Conservation (phyloP, 1,140 invertebrate genomes). For the Calliopsis andreniformis region DNA sequence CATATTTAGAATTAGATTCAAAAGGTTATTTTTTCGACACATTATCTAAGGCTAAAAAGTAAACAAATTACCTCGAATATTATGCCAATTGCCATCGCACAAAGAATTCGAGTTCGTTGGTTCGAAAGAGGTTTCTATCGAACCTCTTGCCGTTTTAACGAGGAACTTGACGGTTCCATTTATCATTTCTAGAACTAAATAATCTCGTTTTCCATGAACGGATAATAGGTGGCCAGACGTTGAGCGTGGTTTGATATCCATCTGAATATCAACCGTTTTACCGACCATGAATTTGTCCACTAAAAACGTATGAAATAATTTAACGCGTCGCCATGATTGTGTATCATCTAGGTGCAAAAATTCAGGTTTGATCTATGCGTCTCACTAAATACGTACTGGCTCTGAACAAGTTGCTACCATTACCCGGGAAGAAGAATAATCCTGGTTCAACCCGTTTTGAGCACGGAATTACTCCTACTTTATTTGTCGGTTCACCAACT, state of each 20-base stretch:
- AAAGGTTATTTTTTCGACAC: too few relatives aligned
- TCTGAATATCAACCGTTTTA: conserved; percentile 88
- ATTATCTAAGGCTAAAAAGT: too few relatives aligned
- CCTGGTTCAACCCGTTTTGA: conserved; percentile 92
- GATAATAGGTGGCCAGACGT: conserved; percentile 90
- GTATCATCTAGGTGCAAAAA: too few relatives aligned
- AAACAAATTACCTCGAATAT: conserved; percentile 91
- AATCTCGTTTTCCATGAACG: conserved; percentile 91
- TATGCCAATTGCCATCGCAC: conserved; percentile 98
- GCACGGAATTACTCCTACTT: conserved; percentile 88
- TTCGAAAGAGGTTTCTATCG: conserved; percentile 88
- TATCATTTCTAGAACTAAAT: conserved; percentile 92
- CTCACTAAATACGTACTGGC: conserved; percentile 78
- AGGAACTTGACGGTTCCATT: conserved; percentile 91
- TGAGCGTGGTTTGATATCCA: conserved; percentile 94
- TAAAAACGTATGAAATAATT: conserved; percentile 48
- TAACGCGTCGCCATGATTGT: too few relatives aligned
- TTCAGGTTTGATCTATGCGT: too few relatives aligned
- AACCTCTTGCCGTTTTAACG: conserved; percentile 92
- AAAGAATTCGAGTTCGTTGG: conserved; percentile 87
- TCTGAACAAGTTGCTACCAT: conserved; percentile 85
- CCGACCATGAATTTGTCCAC: conserved; percentile 90
- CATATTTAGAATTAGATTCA: too few relatives aligned
- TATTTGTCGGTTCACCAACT: conserved; percentile 83
- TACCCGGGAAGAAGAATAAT: conserved; percentile 91